A percentile compares a stretch with the other conserved stretches of the same genome.
Evolutionary conservation across 2,113 vertebrate genomes (phyloP).

Genomic region (Platichthys stellatus): DNA sequence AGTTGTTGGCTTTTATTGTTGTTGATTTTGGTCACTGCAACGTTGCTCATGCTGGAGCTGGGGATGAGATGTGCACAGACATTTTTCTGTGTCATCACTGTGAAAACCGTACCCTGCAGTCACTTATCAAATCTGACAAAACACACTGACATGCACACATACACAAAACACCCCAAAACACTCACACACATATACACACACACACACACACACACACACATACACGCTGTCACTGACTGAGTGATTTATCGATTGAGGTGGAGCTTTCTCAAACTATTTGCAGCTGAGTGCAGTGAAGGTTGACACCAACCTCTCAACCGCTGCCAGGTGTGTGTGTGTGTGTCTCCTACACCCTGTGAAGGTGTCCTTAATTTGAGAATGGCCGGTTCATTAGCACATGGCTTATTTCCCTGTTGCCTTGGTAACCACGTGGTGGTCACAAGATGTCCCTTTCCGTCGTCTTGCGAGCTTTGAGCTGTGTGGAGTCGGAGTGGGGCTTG

Average conservation of each 20-base stretch:
- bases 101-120: slow-evolving; percentile 54
- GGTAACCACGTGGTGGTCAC: slow-evolving; percentile 45
- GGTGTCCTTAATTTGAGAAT: slow-evolving; percentile 67
- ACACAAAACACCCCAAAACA: neutral
- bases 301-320: slow-evolving; percentile 47
- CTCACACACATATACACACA: slow-evolving; percentile 1
- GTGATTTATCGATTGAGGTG: slow-evolving; percentile 65
- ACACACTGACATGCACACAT: slow-evolving; percentile 5
- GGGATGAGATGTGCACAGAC: slow-evolving; percentile 56
- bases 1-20: neutral
- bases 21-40: slow-evolving; percentile 21
- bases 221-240: slow-evolving; percentile 22
- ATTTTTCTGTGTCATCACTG: slow-evolving; percentile 64
- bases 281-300: slow-evolving; percentile 54
- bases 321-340: slow-evolving; percentile 1
- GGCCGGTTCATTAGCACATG: slow-evolving; percentile 35
- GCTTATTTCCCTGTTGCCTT: slow-evolving; percentile 58
- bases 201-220: slow-evolving; percentile 6
- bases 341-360: slow-evolving; percentile 55
- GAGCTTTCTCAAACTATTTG: slow-evolving; percentile 57
- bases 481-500: slow-evolving; percentile 13
- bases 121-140: slow-evolving; percentile 57
- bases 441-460: slow-evolving; percentile 52
- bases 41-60: slow-evolving; percentile 21
- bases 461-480: slow-evolving; percentile 24